Conservation (phyloP, 2,113 vertebrate genomes). For the human region DNA sequence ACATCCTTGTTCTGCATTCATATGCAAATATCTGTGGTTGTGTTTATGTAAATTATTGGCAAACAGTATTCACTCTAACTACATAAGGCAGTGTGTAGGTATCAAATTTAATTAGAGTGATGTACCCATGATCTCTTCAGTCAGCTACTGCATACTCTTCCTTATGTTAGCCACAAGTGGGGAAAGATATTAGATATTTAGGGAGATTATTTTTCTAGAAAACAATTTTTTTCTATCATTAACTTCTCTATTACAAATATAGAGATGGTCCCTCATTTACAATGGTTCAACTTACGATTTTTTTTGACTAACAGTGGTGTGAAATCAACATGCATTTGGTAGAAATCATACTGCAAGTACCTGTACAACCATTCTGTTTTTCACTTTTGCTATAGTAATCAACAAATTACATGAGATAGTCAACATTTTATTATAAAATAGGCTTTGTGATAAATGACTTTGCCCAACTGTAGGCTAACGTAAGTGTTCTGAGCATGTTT, state of each 20-base stretch:
- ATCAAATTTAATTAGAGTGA: slow-evolving; percentile 26
- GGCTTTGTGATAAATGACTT: background rate
- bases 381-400: background rate
- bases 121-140: background rate
- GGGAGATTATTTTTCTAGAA: slow-evolving; percentile 3
- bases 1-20: slow-evolving; percentile 60
- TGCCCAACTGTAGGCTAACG: background rate
- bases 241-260: background rate
- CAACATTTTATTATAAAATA: background rate
- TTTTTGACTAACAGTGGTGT: background rate
- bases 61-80: background rate
- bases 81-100: background rate
- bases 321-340: background rate
- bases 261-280: background rate
- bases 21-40: slow-evolving; percentile 38
- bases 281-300: background rate
- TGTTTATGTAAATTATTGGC: slow-evolving; percentile 47
- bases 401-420: background rate
- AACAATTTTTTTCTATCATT: background rate
- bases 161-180: background rate
- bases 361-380: background rate
- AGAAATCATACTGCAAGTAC: background rate
- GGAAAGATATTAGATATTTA: slow-evolving; percentile 18
- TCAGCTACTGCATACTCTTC: background rate
- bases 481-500: background rate